Evolutionary conservation across 2,888 invertebrate genomes (phyloP).

Genomic region (Alviniconcha strummeri): DNA sequence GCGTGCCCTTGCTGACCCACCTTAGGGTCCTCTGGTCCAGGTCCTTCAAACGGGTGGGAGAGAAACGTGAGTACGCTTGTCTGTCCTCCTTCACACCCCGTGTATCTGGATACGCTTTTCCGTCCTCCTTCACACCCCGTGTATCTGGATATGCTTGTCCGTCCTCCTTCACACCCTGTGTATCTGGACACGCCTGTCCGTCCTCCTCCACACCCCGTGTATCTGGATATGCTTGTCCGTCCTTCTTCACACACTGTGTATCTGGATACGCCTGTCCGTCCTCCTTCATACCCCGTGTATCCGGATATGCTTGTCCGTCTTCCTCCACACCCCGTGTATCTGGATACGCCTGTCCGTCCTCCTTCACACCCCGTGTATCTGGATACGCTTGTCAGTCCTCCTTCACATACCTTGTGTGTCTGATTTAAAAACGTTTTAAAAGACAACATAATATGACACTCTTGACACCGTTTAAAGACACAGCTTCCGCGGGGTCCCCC

Average conservation of each 20-base stretch:
- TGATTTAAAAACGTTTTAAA: too few relatives aligned
- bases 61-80: conserved; percentile 31
- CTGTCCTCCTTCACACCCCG: neutral
- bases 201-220: neutral
- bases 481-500: too few relatives aligned
- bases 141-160: neutral
- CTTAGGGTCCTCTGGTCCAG: conserved; percentile 35
- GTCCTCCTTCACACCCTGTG: neutral
- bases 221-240: neutral
- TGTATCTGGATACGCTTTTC: neutral
- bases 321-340: neutral
- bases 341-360: neutral
- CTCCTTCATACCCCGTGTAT: neutral
- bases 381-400: neutral
- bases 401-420: neutral
- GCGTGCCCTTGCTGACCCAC: conserved; percentile 32
- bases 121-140: neutral
- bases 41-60: conserved; percentile 38
- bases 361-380: neutral
- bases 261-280: neutral
- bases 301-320: neutral
- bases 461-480: too few relatives aligned
- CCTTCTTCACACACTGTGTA: neutral
- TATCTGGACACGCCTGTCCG: neutral
- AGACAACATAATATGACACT: too few relatives aligned